A percentile compares a stretch with the other conserved stretches of the same genome.
Conservation (phyloP, 1,140 invertebrate species). For the Lepidurus couesii region DNA sequence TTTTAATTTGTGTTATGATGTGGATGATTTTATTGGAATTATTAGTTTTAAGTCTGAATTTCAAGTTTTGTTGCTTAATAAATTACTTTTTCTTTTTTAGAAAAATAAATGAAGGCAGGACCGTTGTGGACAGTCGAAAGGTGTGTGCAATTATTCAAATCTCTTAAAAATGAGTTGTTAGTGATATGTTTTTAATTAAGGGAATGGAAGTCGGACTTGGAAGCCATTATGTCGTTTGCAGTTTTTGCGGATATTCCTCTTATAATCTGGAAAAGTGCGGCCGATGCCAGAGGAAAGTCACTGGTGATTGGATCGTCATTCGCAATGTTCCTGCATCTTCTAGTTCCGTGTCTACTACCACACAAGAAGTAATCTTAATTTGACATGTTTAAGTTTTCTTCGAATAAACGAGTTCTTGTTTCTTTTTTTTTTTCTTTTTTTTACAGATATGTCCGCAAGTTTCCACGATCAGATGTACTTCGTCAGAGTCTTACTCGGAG, state of each 20-base stretch:
- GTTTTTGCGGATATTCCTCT: not conserved
- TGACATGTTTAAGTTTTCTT: not conserved
- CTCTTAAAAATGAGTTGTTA: not conserved
- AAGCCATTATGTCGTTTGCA: not conserved
- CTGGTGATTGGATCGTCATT: not conserved
- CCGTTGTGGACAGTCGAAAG: too few relatives aligned
- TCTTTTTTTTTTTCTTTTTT: too few relatives aligned
- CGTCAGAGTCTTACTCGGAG: not conserved
- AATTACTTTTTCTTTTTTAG: too few relatives aligned
- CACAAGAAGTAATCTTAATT: too few relatives aligned
- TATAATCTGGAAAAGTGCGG: slow-evolving; percentile 5
- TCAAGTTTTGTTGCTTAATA: too few relatives aligned
- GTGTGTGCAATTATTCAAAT: not conserved
- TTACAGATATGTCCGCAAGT: too few relatives aligned
- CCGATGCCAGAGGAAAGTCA: not conserved
- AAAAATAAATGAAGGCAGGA: too few relatives aligned
- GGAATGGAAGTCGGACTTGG: not conserved
- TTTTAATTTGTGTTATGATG: too few relatives aligned
- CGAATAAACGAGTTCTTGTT: not conserved
- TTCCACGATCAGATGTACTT: not conserved
- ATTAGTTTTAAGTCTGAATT: too few relatives aligned
- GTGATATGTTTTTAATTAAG: not conserved
- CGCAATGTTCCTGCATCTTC: not conserved
- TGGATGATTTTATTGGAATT: too few relatives aligned
- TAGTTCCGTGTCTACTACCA: too few relatives aligned